These are phyloP conservation scores for Tachina grossa DNA, from an alignment of 2,888 invertebrate species.

Conservation along the genomic window DNA sequence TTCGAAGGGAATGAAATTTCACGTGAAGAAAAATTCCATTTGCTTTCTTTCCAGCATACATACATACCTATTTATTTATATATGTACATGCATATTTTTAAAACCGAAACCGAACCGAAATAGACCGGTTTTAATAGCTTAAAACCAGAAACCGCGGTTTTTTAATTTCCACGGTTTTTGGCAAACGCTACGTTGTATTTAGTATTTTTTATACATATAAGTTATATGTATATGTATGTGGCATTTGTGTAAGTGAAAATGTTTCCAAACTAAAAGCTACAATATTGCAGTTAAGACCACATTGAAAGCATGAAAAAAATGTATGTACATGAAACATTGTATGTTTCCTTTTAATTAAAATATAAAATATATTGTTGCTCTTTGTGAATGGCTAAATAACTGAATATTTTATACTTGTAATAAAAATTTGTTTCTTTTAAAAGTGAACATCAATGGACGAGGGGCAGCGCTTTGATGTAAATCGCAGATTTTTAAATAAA, in stretches of 20 bases:
- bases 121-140: no score
- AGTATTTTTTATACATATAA: no score
- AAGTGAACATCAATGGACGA: background rate
- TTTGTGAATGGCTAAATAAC: conserved; percentile 32
- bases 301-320: conserved; percentile 4
- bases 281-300: background rate
- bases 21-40: no score
- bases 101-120: no score
- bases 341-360: conserved; percentile 37
- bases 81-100: no score
- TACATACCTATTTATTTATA: no score
- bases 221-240: background rate
- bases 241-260: background rate
- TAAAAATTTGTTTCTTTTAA: background rate
- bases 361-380: conserved; percentile 2
- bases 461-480: background rate
- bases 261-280: background rate
- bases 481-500: no score
- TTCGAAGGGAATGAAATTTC: no score
- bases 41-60: no score
- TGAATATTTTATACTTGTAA: conserved; percentile 8
- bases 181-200: no score
- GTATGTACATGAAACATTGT: background rate
- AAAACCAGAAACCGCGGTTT: no score
- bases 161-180: no score